Base-by-base conservation (phyloP, 2,888 invertebrate genomes). In the Pyrgus malvae region DNA sequence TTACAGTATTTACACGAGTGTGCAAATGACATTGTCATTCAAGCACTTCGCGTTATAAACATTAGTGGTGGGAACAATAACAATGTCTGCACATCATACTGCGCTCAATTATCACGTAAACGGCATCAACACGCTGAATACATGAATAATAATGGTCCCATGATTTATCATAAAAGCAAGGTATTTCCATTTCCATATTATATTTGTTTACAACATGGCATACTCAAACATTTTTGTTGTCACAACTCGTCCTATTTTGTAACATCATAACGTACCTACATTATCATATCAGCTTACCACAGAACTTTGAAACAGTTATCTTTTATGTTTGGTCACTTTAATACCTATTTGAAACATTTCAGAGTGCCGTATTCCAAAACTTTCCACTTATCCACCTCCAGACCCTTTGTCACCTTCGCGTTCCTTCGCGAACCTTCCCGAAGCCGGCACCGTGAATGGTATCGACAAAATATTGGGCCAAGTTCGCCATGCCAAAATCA, bases 381-480 rank as follows among this genome's bases (percentile, higher is more conserved):
- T 11, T 44, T 11, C 44, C 44, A 31, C 31, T n/a, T n/a, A n/a
- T n/a, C n/a, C n/a, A n/a, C n/a, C n/a, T n/a, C n/a, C n/a, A n/a
- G n/a, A n/a, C n/a, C 46, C 46, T 46, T 23, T 3, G n/a, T 5
- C 21, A 33, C 9, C 33, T 27, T 8, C 23, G n/a, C 12, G 11
- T 14, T 23, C 42, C 38, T 49, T 57, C 57, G 49, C 46, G 58
- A 58, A 58, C 31, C 11, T 58, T 58, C 58, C 58, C 55, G 58
- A 58, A 45, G 40, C 23, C 41, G 40, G 29, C 31, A 21, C n/a
- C 9, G 11, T 17, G 17, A 11, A 19, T 27, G 27, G 38, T 38
- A 48, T 38, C 25, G 38, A 48, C 17, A 27, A 48, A 48, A 27
- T 25, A 51, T 9, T 17, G 27, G 35, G 37, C 12, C 42, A 44